These are phyloP conservation scores for Camponotus floridanus DNA, from an alignment of 1,140 invertebrate genomes.

Conservation along the genomic window DNA sequence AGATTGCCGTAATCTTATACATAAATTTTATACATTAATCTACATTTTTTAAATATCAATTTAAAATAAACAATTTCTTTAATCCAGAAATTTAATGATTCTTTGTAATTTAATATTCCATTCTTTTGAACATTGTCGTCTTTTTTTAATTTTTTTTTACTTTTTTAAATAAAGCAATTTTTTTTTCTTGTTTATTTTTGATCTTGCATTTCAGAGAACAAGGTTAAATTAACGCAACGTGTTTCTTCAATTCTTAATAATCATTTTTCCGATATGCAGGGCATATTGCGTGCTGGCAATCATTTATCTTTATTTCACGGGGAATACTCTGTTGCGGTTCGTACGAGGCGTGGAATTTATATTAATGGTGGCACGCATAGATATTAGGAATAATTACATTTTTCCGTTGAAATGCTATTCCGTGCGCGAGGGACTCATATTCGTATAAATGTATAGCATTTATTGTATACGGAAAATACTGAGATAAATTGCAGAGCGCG, in stretches of 20 bases:
- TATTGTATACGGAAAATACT: slow-evolving; percentile 3
- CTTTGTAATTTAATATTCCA: not conserved
- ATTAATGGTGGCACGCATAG: slow-evolving; percentile 73
- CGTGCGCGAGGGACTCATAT: not conserved
- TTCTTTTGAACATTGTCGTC: not conserved
- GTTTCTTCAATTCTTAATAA: slow-evolving; percentile 52
- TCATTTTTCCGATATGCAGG: slow-evolving; percentile 45
- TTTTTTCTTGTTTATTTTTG: slow-evolving; percentile 10
- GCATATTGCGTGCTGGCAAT: slow-evolving; percentile 50
- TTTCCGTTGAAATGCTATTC: slow-evolving; percentile 70
- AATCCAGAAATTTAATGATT: not conserved
- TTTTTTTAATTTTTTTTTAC: not conserved
- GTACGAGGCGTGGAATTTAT: slow-evolving; percentile 76
- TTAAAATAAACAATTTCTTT: not conserved
- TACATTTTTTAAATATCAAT: not conserved
- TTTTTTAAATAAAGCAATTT: not conserved
- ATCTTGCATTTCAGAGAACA: slow-evolving; percentile 23
- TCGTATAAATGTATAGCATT: slow-evolving; percentile 15
- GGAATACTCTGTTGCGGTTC: slow-evolving; percentile 67
- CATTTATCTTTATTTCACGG: slow-evolving; percentile 70
- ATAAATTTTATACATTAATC: not conserved
- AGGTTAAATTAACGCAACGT: slow-evolving; percentile 19
- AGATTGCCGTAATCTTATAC: not conserved
- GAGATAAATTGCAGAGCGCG: slow-evolving; percentile 31
- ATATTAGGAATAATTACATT: slow-evolving; percentile 79